Evolutionary conservation across 2,113 vertebrate genomes (phyloP).

Genomic region (Calonectris borealis): DNA sequence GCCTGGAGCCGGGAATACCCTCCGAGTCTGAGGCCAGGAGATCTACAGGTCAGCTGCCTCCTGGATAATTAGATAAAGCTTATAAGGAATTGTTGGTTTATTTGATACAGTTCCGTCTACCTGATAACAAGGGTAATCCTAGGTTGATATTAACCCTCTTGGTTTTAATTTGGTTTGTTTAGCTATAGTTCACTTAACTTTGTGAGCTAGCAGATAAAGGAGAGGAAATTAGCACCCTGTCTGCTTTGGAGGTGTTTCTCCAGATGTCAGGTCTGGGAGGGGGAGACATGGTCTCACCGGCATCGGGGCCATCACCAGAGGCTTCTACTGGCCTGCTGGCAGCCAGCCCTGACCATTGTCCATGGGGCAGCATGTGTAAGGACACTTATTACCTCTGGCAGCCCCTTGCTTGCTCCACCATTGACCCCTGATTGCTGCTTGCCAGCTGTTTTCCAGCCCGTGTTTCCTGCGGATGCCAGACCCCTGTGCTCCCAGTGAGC

Average conservation of each 20-base stretch:
- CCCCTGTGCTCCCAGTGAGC: not conserved
- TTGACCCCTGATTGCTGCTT: accelerated
- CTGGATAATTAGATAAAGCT: slow-evolving; percentile 59
- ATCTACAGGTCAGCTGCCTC: slow-evolving; percentile 26
- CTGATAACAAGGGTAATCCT: slow-evolving; percentile 40
- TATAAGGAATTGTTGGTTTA: slow-evolving; percentile 60
- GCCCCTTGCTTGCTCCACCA: not conserved
- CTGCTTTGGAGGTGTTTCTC: not conserved
- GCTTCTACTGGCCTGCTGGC: not conserved
- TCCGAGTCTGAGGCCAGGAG: not conserved
- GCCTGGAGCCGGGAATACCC: not conserved
- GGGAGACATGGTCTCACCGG: not conserved
- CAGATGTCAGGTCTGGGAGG: not conserved
- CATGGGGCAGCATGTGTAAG: not conserved
- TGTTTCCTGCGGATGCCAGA: not conserved
- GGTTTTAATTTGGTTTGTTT: slow-evolving; percentile 65
- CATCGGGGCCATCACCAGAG: not conserved
- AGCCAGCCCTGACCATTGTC: not conserved
- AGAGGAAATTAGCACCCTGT: slow-evolving; percentile 59
- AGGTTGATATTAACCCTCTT: slow-evolving; percentile 52
- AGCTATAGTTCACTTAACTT: slow-evolving; percentile 51
- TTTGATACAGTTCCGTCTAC: slow-evolving; percentile 26
- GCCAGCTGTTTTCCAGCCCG: not conserved
- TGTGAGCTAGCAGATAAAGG: slow-evolving; percentile 43
- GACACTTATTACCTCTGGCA: not conserved